Percentiles rank a stretch among this genome's conserved stretches.
These are phyloP conservation scores for Erpornis zantholeuca DNA, from an alignment of 2,113 vertebrate species.

Conservation along the genomic window DNA sequence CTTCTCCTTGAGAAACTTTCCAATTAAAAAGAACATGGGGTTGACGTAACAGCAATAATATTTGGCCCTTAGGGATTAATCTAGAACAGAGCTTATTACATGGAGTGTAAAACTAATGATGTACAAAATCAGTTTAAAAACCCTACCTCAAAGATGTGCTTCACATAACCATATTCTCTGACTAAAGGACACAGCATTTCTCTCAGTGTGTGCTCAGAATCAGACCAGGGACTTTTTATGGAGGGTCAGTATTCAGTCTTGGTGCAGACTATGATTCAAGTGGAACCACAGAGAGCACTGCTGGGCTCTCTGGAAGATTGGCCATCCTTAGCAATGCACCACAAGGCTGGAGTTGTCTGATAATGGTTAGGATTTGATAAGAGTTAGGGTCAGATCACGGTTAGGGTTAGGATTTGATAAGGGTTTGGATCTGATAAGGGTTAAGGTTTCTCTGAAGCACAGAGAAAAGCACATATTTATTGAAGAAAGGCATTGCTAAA, in stretches of 20 bases:
- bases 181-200: not conserved
- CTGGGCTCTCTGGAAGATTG: not conserved
- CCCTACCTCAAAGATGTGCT: not conserved
- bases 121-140: not conserved
- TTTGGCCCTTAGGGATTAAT: not conserved
- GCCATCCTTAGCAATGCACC: not conserved
- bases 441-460: not conserved
- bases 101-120: not conserved
- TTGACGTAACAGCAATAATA: not conserved
- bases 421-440: not conserved
- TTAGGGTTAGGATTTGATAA: not conserved
- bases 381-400: not conserved
- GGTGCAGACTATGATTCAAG: not conserved
- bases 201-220: not conserved
- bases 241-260: not conserved
- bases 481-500: not conserved
- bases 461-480: not conserved
- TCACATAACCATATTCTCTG: not conserved
- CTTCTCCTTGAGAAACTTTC: not conserved
- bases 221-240: not conserved
- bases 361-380: not conserved
- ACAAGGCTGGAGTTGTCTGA: not conserved
- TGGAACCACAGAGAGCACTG: accelerated
- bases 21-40: not conserved
- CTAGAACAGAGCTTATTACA: not conserved